Evolutionary conservation across 1,140 invertebrate species (phyloP), one percentile per base, ranked within the genome.

Genomic region (Pararge aegeria): DNA sequence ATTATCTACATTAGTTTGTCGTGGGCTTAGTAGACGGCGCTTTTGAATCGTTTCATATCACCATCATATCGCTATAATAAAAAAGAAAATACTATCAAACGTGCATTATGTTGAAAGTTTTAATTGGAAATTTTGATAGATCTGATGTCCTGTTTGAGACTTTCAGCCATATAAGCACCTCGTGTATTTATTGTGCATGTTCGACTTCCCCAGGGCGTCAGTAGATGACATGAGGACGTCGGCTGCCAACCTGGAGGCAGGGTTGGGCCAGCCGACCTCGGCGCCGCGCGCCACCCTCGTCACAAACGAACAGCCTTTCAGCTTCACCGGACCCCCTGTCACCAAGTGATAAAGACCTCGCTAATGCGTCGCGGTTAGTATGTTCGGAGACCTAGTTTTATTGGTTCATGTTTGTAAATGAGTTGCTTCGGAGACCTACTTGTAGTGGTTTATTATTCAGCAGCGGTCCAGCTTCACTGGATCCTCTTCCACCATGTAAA

Each of bases 221-320:
- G 89, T 92, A 70, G 93, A 94, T 52, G 94, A 95, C 70, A 96
- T 96, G 95, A 92, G 94, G 78, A 92, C 92, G 79, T 91, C 93
- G 73, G 94, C 94, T 64, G 90, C 85, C 37, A 83, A 66, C 24
- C 61, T 87, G 29, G 82, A 87, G 60, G 73, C 80, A 53, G 78
- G 78, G 55, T 53, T 73, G 21, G 77, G 82, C 37, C 63, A 58
- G 67, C 73, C 76, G 21, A 80, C 66, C n/a, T 65, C 83, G 21
- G 89, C 84, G 61, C 89, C 91, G 61, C 92, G 92, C 68, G 93
- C 94, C 66, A 94, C 92, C 68, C 92, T 95, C 77, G 94, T 95
- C 70, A 92, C 93, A 78, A 95, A 95, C 91, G 94, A 94, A 77
- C 93, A 95, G 86, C 94, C 94, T 40, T 93, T 95, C 79, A 92